Evolutionary conservation across 2,888 invertebrate species (phyloP).

Genomic region (Ecliptopera silaceata): DNA sequence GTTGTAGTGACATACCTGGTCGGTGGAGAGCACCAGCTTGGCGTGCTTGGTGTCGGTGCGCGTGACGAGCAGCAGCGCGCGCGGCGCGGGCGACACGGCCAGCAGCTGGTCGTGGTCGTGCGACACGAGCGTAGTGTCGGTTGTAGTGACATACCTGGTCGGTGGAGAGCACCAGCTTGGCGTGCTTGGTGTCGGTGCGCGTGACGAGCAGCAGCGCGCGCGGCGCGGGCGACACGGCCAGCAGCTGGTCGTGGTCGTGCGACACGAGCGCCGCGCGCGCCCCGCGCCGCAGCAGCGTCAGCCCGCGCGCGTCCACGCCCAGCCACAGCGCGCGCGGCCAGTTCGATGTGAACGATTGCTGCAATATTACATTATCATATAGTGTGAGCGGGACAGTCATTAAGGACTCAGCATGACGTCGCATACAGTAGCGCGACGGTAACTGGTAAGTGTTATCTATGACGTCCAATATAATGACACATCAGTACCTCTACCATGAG

Average conservation of each 20-base stretch:
- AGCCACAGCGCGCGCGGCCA: slow-evolving; percentile 97
- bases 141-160: slow-evolving; percentile 89
- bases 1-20: slow-evolving; percentile 88
- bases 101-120: slow-evolving; percentile 95
- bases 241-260: slow-evolving; percentile 94
- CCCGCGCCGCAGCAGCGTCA: slow-evolving; percentile 94
- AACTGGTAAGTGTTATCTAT: too few relatives aligned
- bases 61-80: too few relatives aligned
- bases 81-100: slow-evolving; percentile 95
- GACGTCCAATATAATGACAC: too few relatives aligned
- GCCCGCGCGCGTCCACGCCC: slow-evolving; percentile 95
- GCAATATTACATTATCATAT: slow-evolving; percentile 29
- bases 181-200: slow-evolving; percentile 94
- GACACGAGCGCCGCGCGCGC: slow-evolving; percentile 94
- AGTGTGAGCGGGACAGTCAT: too few relatives aligned
- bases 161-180: slow-evolving; percentile 96
- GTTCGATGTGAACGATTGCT: slow-evolving; percentile 98
- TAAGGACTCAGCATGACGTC: too few relatives aligned
- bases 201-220: slow-evolving; percentile 97
- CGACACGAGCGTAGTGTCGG: slow-evolving; percentile 93
- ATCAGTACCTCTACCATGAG: too few relatives aligned
- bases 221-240: slow-evolving; percentile 95
- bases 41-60: too few relatives aligned
- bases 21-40: too few relatives aligned
- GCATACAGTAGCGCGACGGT: too few relatives aligned